phyloP scores from a whole-genome alignment of 2,113 vertebrate genomes.

The Isurus oxyrinchus region DNA sequence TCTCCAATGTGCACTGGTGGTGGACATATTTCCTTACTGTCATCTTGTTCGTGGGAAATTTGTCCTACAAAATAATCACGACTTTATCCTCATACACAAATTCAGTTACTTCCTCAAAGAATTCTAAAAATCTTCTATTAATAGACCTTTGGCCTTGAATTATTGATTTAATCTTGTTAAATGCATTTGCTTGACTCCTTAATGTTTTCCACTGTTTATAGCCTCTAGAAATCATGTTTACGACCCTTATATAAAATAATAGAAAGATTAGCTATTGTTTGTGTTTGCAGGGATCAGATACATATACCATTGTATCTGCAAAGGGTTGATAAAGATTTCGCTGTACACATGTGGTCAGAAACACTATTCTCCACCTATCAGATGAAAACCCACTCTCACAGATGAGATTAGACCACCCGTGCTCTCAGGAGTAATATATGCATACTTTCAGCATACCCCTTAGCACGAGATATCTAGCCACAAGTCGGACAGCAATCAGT shows the following conservation, averaged over 20 bases:
- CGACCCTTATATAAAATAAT: neutral
- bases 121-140: neutral
- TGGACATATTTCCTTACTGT: neutral
- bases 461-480: neutral
- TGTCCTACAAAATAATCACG: neutral
- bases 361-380: neutral
- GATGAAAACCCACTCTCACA: neutral
- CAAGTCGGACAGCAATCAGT: neutral
- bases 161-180: constrained; percentile 14
- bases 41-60: neutral
- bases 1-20: neutral
- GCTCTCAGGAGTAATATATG: neutral
- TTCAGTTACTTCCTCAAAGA: neutral
- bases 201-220: constrained; percentile 20
- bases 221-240: neutral
- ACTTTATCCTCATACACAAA: neutral
- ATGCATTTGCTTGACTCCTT: neutral
- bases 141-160: neutral
- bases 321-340: neutral
- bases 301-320: neutral
- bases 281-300: neutral
- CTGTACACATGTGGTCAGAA: neutral
- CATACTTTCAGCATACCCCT: neutral
- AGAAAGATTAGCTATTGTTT: neutral
- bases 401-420: neutral